A percentile compares a stretch with the other conserved stretches of the same genome.
phyloP scores from a whole-genome alignment of 2,888 invertebrate species.

The Andrena fulva region DNA sequence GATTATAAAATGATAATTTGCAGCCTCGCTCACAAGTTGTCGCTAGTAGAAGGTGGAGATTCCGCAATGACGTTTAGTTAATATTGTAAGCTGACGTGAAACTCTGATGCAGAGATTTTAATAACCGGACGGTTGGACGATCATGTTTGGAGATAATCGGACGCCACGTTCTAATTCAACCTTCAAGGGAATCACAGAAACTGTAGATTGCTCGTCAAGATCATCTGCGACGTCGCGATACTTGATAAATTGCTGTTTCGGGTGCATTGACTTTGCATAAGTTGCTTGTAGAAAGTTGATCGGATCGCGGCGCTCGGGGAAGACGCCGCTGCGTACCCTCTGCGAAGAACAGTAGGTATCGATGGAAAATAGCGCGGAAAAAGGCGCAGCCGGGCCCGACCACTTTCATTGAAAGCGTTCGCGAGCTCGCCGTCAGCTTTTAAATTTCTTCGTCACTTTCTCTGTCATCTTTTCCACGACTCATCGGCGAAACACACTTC shows the following conservation, averaged over 20 bases:
- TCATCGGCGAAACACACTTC: background rate
- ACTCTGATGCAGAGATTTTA: background rate
- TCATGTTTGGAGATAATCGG: background rate
- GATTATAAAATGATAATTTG: background rate
- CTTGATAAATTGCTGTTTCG: background rate
- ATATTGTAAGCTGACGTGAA: too few relatives aligned
- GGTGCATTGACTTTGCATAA: background rate
- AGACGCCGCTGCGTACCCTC: background rate
- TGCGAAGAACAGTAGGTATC: background rate
- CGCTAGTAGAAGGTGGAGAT: background rate
- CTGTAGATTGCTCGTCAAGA: background rate
- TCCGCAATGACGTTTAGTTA: too few relatives aligned
- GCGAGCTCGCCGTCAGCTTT: background rate
- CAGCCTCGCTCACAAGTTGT: background rate
- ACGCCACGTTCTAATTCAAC: background rate
- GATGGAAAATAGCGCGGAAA: slow-evolving; percentile 25
- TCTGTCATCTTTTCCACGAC: slow-evolving; percentile 9
- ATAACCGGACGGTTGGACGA: background rate
- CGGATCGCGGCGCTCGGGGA: background rate
- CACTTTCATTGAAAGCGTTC: slow-evolving; percentile 12
- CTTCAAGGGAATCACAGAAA: background rate
- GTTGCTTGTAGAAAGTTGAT: slow-evolving; percentile 29
- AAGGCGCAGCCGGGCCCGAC: slow-evolving; percentile 4
- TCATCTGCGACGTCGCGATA: background rate
- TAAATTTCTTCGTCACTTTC: slow-evolving; percentile 31